Evolutionary conservation across 2,888 invertebrate genomes (phyloP).

Genomic region (Cryptocheilus praepositus): DNA sequence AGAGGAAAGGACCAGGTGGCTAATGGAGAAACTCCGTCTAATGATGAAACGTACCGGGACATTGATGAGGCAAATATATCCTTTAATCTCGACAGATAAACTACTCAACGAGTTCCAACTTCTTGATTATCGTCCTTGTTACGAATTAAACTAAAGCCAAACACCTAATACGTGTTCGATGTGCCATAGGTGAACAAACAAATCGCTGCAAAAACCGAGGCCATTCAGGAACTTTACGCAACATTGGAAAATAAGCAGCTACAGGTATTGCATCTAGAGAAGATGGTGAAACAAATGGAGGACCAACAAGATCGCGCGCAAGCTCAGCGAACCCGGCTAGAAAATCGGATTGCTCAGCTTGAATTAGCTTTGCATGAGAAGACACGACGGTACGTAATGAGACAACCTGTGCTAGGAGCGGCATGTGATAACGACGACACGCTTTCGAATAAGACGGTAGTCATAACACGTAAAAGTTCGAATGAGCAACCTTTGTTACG

Average conservation of each 20-base stretch:
- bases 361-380: conserved; percentile 75
- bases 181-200: conserved; percentile 76
- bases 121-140: too few species aligned
- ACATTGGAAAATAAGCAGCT: conserved; percentile 78
- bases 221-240: conserved; percentile 76
- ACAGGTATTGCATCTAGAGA: conserved; percentile 78
- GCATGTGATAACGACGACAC: conserved; percentile 6
- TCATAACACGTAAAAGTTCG: conserved; percentile 14
- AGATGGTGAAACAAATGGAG: conserved; percentile 77
- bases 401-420: conserved; percentile 11
- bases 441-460: neutral
- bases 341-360: conserved; percentile 78
- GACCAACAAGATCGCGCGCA: conserved; percentile 79
- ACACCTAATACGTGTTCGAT: neutral
- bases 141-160: too few species aligned
- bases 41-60: conserved; percentile 44
- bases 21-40: conserved; percentile 65
- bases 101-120: neutral
- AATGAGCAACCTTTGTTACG: conserved; percentile 21
- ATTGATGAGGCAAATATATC: conserved; percentile 37
- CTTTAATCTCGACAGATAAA: neutral
- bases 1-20: conserved; percentile 76
- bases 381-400: conserved; percentile 64
- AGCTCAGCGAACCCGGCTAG: conserved; percentile 78
- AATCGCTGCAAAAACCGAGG: conserved; percentile 76